These are phyloP conservation scores for Oncorhynchus clarkii DNA, from an alignment of 2,113 vertebrate species.

Conservation along the genomic window DNA sequence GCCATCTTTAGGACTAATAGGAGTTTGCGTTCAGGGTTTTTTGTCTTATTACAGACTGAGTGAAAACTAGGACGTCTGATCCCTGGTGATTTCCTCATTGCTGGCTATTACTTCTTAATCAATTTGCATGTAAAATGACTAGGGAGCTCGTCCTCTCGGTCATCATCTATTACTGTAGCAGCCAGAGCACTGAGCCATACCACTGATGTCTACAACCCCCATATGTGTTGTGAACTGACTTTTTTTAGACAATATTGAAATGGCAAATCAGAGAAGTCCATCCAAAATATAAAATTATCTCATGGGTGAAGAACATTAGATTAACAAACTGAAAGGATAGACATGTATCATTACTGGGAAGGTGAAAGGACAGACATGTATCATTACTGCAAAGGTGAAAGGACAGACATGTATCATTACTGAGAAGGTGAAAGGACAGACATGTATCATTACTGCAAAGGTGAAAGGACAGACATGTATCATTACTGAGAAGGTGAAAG, in stretches of 20 bases:
- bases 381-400: no score
- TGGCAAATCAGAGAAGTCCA: not conserved
- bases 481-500: no score
- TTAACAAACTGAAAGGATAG: constrained; percentile 11
- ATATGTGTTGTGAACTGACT: constrained; percentile 2
- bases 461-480: no score
- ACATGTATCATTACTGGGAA: not conserved
- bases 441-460: no score
- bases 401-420: no score
- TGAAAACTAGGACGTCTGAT: constrained; percentile 44
- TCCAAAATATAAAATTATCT: no score
- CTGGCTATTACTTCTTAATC: constrained; percentile 59
- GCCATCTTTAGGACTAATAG: constrained; percentile 41
- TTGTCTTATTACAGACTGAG: constrained; percentile 43
- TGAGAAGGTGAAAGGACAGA: no score
- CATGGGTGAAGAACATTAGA: not conserved
- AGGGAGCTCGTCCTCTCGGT: constrained; percentile 27
- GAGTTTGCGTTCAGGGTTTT: constrained; percentile 47
- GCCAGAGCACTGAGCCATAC: constrained; percentile 46
- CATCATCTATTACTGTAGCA: constrained; percentile 52
- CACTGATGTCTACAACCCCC: not conserved
- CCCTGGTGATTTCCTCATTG: constrained; percentile 46
- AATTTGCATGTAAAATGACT: constrained; percentile 65
- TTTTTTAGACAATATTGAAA: not conserved
- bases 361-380: no score